Conservation (phyloP, 1,140 invertebrate species). For the Panagrolaimus sp. region DNA sequence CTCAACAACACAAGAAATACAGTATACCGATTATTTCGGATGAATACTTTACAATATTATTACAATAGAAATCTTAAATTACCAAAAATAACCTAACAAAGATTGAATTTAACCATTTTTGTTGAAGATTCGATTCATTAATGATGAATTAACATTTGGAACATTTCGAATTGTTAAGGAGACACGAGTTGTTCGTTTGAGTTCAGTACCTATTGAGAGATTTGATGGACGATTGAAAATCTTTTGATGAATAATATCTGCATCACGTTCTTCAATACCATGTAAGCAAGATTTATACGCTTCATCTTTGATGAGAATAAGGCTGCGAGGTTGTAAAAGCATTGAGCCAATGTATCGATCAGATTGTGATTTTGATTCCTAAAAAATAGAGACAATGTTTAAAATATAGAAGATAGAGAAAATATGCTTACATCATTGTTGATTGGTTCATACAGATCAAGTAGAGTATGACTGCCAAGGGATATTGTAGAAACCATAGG, state of each 20-base stretch:
- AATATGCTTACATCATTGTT: slow-evolving; percentile 21
- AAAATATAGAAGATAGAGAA: slow-evolving; percentile 23
- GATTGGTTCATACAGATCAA: slow-evolving; percentile 72
- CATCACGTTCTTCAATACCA: slow-evolving; percentile 72
- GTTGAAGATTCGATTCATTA: background rate
- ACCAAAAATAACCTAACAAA: too few relatives aligned
- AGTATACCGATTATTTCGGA: too few relatives aligned
- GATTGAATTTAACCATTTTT: too few relatives aligned
- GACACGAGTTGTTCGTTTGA: slow-evolving; percentile 70
- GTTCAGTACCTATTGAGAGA: slow-evolving; percentile 61
- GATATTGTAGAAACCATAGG: slow-evolving; percentile 86
- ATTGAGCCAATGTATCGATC: slow-evolving; percentile 64
- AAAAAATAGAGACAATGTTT: background rate
- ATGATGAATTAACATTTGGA: slow-evolving; percentile 67
- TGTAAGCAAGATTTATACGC: slow-evolving; percentile 81
- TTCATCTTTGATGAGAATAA: slow-evolving; percentile 75
- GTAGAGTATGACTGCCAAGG: slow-evolving; percentile 77
- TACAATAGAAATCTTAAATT: too few relatives aligned
- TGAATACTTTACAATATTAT: too few relatives aligned
- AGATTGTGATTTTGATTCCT: slow-evolving; percentile 41
- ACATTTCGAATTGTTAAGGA: slow-evolving; percentile 90
- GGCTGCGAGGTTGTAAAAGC: slow-evolving; percentile 76
- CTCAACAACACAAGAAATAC: too few relatives aligned
- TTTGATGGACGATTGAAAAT: slow-evolving; percentile 66
- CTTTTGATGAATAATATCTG: slow-evolving; percentile 68